Base-by-base conservation (phyloP, 2,113 vertebrate genomes). In the Ivindomyrus marchei region DNA sequence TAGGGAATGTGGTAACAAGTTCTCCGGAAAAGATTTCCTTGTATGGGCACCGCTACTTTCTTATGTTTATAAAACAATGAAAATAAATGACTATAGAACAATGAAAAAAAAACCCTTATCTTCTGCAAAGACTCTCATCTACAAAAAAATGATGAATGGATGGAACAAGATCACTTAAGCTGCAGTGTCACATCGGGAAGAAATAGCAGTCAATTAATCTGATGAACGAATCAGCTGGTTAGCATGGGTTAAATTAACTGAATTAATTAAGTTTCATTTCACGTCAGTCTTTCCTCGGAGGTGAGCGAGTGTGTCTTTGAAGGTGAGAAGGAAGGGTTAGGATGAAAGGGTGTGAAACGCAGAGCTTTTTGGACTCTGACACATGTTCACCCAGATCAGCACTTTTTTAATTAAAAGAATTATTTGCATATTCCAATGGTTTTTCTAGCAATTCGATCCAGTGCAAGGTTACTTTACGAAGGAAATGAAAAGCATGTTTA, bases 371-470 rank as follows among this genome's bases (percentile, higher is more conserved):
- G 62, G 62, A 70, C 45, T 62, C n/a, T 52, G 24, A 21, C 27
- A 52, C 50, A 10, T 88, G 89, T 93, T 90, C 91, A 42, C 89
- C 45, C 91, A 93, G 92, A 94, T 95, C 94, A 94, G 94, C 94
- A 94, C 91, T 93, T 95, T 95, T 90, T 89, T 94, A 94, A 94
- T 94, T 93, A 52, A 19, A 11, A 88, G 92, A 87, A 94, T 95
- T 94, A 94, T 95, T 94, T 92, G 91, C 93, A 95, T 95, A 94
- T 94, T 94, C 92, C 93, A 92, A 94, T 92, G 86, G 86, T 89
- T 94, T 94, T 93, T 91, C 91, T 94, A 91, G 94, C 94, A 93
- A 94, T 94, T 94, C 93, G 91, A 94, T 92, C 52, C 90, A 74
- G 91, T 84, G 90, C 66, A 92, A 93, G 92, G 91, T 94, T 92